Conservation (phyloP, 2,113 vertebrate genomes). For the Hirundichthys speculiger region DNA sequence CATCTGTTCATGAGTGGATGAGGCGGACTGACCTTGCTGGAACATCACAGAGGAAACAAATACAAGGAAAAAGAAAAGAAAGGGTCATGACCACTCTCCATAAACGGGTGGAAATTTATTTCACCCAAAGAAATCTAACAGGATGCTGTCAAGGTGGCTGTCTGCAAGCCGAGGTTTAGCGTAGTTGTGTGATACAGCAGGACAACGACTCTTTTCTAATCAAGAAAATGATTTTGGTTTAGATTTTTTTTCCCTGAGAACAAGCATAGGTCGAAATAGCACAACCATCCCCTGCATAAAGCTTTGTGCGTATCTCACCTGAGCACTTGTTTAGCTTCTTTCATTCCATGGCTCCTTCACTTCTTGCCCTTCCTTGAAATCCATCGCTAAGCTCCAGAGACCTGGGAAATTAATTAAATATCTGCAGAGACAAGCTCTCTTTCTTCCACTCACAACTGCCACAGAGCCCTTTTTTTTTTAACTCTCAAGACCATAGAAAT, state of each 20-base stretch:
- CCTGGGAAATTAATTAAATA: conserved; percentile 65
- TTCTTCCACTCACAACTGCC: conserved; percentile 34
- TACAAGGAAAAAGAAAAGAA: too few species aligned
- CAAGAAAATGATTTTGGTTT: neutral
- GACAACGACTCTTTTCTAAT: neutral
- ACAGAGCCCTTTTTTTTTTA: conserved; percentile 13
- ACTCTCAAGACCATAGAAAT: conserved; percentile 28
- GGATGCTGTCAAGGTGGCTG: too few species aligned
- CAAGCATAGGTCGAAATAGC: neutral
- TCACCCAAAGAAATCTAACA: too few species aligned
- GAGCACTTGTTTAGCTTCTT: conserved; percentile 12
- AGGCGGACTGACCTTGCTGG: too few species aligned
- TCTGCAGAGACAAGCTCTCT: conserved; percentile 62
- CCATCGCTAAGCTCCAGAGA: conserved; percentile 35
- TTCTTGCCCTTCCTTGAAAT: conserved; percentile 20
- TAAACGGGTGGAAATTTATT: too few species aligned
- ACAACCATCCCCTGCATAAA: conserved; percentile 3
- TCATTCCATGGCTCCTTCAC: conserved; percentile 1
- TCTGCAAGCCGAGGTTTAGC: too few species aligned
- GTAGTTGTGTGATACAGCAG: too few species aligned
- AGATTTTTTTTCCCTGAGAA: neutral
- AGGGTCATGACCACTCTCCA: too few species aligned
- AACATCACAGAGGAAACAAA: too few species aligned
- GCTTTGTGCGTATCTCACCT: conserved; percentile 15
- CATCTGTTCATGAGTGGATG: too few species aligned